Conservation (phyloP, 2,113 vertebrate genomes). For the Maccullochella peelii region DNA sequence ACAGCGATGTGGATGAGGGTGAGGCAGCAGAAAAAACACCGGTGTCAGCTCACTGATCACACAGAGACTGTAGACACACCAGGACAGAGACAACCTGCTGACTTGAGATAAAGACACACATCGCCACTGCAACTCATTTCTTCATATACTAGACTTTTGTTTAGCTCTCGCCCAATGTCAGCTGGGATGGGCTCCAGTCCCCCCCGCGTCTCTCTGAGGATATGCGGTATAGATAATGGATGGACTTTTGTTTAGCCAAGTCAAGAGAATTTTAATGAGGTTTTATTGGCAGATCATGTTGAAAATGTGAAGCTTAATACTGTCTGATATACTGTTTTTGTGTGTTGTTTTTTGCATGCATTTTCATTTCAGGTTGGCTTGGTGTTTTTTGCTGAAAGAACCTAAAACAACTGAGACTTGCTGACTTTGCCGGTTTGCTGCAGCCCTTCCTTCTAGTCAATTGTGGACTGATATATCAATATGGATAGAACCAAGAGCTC, state of each 20-base stretch:
- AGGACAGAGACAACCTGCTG: conserved; percentile 56
- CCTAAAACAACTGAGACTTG: conserved; percentile 18
- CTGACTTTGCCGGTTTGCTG: conserved; percentile 43
- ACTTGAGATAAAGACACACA: conserved; percentile 49
- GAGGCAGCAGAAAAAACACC: conserved; percentile 70
- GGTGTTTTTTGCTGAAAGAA: conserved; percentile 7
- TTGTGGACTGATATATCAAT: conserved; percentile 28
- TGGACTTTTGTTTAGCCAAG: conserved; percentile 1
- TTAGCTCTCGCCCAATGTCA: too few relatives aligned
- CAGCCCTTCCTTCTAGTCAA: conserved; percentile 13
- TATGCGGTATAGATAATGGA: too few relatives aligned
- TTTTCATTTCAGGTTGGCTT: conserved; percentile 26
- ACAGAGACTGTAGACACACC: conserved; percentile 36
- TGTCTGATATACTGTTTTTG: conserved; percentile 13
- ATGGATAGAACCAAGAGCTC: conserved; percentile 6
- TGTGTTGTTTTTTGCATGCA: conserved; percentile 4
- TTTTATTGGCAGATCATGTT: background rate
- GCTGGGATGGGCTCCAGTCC: too few relatives aligned
- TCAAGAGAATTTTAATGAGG: conserved; percentile 9
- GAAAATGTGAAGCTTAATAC: conserved; percentile 9
- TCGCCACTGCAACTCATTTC: background rate
- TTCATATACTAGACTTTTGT: background rate
- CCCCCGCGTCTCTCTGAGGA: too few relatives aligned
- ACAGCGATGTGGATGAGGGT: conserved; percentile 65
- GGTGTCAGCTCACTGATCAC: conserved; percentile 77